Evolutionary conservation across 2,113 vertebrate genomes (phyloP), one percentile per base, ranked within the genome.

Genomic region (Equus quagga): DNA sequence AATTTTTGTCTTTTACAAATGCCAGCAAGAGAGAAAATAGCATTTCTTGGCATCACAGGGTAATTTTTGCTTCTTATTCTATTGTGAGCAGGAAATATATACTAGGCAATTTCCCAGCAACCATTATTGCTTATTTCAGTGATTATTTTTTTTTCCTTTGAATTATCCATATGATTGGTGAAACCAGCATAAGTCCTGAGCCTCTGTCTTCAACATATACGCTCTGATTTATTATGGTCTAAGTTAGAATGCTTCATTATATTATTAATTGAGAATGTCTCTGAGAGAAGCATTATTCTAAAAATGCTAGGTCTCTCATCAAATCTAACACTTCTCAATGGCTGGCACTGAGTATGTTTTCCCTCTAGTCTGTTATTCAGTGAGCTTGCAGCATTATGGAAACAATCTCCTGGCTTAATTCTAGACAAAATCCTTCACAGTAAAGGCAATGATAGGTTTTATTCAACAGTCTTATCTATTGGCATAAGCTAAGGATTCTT

Each of bases 11-110:
- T 96, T 87, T 98, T 67, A 89, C 8, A 94, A 56, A 85, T 94
- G 94, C 97, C 97, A 98, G 26, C 15, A 58, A 96, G 81, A 58
- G 72, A 97, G 95, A 97, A 97, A 98, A 97, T 96, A 98, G 79
- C 89, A 91, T 97, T 98, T 96, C 88, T 94, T 97, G 97, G 97
- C 87, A 82, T 56, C 6, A 6, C 0, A 33, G 73, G 23, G 78
- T 80, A 46, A 88, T 70, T 88, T 95, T 64, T 83, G 60, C 85
- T 94, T 96, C 72, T 90, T 96, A 75, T 72, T 79, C 73, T 89
- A 92, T 94, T 97, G 62, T 85, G 89, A 85, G 28, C 46, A 73
- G 83, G 75, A 94, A 94, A 96, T 89, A 91, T 36, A 95, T 79
- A 58, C 11, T 51, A 97, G 87, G 87, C 91, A 62, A 88, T 23